Conservation (phyloP, 2,113 vertebrate genomes). For the Rutilus rutilus region DNA sequence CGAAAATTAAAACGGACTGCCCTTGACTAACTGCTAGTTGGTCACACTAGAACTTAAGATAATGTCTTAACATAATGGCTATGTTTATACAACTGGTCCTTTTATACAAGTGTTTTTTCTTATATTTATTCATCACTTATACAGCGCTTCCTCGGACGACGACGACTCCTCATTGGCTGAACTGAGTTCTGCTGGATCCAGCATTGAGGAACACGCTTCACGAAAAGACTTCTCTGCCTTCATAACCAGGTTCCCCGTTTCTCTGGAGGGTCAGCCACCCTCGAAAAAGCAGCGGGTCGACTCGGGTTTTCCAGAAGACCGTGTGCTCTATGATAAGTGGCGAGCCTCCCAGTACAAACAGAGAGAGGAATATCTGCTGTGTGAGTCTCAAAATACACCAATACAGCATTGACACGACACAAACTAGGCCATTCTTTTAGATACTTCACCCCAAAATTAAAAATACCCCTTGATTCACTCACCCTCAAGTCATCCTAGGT, state of each 20-base stretch:
- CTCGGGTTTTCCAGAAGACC: not conserved
- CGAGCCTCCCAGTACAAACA: not conserved
- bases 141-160: not conserved
- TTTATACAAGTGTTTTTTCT: not conserved
- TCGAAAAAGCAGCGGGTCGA: not conserved
- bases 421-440: not conserved
- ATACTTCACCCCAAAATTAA: too few relatives aligned
- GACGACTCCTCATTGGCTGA: not conserved
- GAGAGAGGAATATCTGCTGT: constrained; percentile 11
- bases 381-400: constrained; percentile 11
- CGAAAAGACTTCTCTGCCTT: not conserved
- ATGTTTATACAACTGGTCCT: too few relatives aligned
- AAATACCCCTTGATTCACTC: too few relatives aligned
- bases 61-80: too few relatives aligned
- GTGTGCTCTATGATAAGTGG: not conserved
- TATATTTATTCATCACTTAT: not conserved
- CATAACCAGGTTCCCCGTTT: not conserved
- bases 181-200: not conserved
- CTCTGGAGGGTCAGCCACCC: not conserved
- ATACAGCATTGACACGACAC: not conserved
- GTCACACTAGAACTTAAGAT: too few relatives aligned
- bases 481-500: too few relatives aligned
- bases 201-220: not conserved
- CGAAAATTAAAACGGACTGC: too few relatives aligned
- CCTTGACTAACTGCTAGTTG: too few relatives aligned